phyloP scores from a whole-genome alignment of 2,113 vertebrate species.

The Mesocricetus auratus region DNA sequence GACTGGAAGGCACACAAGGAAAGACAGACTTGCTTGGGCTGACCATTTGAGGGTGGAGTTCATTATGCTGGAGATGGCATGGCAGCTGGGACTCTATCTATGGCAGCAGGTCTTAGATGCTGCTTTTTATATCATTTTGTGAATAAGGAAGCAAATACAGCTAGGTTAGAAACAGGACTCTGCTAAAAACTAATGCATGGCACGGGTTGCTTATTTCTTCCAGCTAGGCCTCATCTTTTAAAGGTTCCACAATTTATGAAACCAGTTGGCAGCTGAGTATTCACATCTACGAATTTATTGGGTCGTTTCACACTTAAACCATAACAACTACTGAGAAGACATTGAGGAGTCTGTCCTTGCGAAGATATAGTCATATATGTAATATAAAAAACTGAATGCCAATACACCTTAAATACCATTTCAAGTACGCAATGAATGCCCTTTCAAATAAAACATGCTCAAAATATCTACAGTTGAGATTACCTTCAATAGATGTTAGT shows the following conservation, averaged over 20 bases:
- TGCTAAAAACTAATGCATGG: background rate
- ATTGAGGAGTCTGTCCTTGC: background rate
- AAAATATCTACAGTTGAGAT: slow-evolving; percentile 65
- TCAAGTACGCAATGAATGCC: background rate
- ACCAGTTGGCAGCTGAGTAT: background rate
- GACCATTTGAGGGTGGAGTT: background rate
- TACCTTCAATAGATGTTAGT: slow-evolving; percentile 76
- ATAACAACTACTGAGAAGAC: background rate
- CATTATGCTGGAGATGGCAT: background rate
- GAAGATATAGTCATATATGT: background rate
- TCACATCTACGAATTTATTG: background rate
- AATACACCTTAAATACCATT: background rate
- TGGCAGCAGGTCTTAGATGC: background rate
- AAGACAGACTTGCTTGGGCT: background rate
- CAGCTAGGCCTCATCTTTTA: background rate
- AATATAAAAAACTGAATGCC: background rate
- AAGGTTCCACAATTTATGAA: background rate
- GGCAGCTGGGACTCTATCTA: background rate
- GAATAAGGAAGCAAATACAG: background rate
- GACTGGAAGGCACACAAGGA: background rate
- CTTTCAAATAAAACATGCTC: slow-evolving; percentile 12
- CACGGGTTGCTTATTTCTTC: background rate
- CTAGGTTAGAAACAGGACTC: background rate
- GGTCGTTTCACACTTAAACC: background rate
- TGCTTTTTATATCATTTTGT: background rate